Conservation (phyloP, 2,113 vertebrate species). For the Micronisus gabar region DNA sequence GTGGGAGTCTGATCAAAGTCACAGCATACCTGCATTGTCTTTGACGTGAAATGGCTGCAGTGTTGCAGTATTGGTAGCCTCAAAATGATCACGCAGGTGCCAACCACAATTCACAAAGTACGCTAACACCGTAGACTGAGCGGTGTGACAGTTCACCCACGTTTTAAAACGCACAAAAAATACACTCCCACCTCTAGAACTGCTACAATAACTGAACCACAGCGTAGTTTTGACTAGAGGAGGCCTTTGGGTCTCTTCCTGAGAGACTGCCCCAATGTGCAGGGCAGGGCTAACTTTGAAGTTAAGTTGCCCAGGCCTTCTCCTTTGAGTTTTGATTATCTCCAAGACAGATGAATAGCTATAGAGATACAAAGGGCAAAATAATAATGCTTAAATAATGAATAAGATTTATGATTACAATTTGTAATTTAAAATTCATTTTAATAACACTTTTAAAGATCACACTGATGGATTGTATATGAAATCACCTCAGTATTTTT, state of each 20-base stretch:
- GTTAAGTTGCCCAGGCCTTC: neutral
- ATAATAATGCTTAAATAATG: neutral
- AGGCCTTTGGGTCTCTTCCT: neutral
- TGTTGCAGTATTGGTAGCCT: neutral
- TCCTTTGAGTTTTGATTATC: neutral
- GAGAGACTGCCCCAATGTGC: neutral
- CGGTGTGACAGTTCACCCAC: neutral
- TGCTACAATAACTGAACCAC: neutral
- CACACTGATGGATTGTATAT: neutral
- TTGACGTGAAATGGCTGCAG: neutral
- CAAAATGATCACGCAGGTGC: neutral
- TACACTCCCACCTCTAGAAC: neutral
- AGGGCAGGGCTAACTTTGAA: neutral
- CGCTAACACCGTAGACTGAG: neutral
- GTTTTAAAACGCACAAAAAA: neutral
- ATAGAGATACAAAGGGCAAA: neutral
- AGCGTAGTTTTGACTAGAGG: neutral
- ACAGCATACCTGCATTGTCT: neutral
- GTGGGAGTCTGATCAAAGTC: neutral
- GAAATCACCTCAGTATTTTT: neutral
- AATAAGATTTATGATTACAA: neutral
- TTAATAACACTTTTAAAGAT: neutral
- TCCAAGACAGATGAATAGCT: neutral
- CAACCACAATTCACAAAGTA: conserved; percentile 7
- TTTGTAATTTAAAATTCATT: neutral